These are phyloP conservation scores for Nixonia krombeini DNA, from an alignment of 1,140 invertebrate species.

Conservation along the genomic window DNA sequence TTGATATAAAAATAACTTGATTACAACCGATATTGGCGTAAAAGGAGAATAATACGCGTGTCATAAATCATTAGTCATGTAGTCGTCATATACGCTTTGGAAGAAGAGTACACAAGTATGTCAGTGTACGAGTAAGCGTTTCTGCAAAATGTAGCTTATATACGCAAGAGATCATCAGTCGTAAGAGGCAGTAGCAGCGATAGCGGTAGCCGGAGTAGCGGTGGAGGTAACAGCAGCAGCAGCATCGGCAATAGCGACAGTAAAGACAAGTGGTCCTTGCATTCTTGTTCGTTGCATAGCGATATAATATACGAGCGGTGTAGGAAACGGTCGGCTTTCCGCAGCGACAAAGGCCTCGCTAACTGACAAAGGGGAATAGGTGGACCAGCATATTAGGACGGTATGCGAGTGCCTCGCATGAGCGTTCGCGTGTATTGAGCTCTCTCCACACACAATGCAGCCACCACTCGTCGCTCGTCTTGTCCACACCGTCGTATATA, in stretches of 20 bases:
- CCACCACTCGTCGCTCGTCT: slow-evolving; percentile 36
- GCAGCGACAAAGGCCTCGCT: slow-evolving; percentile 49
- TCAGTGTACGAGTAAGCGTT: slow-evolving; percentile 24
- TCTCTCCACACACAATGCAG: slow-evolving; percentile 38
- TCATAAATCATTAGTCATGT: too few species aligned
- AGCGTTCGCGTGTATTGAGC: slow-evolving; percentile 28
- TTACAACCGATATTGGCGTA: too few species aligned
- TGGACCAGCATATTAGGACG: slow-evolving; percentile 51
- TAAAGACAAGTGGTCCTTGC: slow-evolving; percentile 48
- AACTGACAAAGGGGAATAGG: slow-evolving; percentile 53
- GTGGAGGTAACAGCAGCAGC: slow-evolving; percentile 31
- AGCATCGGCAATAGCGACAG: slow-evolving; percentile 41
- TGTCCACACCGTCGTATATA: slow-evolving; percentile 43
- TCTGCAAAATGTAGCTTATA: slow-evolving; percentile 33
- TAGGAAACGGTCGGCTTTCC: slow-evolving; percentile 51
- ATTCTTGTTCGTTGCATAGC: slow-evolving; percentile 48
- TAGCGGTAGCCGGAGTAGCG: slow-evolving; percentile 22
- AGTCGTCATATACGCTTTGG: too few species aligned
- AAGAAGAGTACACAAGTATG: slow-evolving; percentile 13
- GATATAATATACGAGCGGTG: slow-evolving; percentile 53
- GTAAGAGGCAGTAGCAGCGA: slow-evolving; percentile 5
- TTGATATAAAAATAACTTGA: too few species aligned
- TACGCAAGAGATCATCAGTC: slow-evolving; percentile 27
- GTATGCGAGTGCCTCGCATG: slow-evolving; percentile 42
- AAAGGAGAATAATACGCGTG: too few species aligned